A percentile compares a stretch with the other conserved stretches of the same genome.
phyloP scores from a whole-genome alignment of 2,888 invertebrate species.

The Cryptocephalus moraei region DNA sequence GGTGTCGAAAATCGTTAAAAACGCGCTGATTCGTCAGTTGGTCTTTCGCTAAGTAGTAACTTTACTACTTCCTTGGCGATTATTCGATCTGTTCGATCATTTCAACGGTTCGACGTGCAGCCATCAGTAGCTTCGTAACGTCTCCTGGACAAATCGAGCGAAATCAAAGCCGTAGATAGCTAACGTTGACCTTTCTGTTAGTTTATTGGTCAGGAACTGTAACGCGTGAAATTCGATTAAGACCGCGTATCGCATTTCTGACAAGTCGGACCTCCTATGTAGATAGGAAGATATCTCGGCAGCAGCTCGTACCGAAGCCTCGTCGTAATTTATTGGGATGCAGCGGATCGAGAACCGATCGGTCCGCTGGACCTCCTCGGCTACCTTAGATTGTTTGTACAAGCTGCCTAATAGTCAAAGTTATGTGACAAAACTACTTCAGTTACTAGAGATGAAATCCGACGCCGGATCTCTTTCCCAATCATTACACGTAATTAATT shows the following conservation, averaged over 20 bases:
- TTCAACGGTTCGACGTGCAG: no score
- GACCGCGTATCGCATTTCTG: constrained; percentile 35
- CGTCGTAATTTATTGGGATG: no score
- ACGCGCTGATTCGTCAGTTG: no score
- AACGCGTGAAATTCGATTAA: constrained; percentile 38
- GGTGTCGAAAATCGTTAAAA: no score
- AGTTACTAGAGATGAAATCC: constrained; percentile 12
- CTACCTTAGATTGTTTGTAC: constrained; percentile 25
- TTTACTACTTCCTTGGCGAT: no score
- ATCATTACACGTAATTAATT: no score
- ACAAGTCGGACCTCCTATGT: constrained; percentile 33
- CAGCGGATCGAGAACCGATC: not conserved
- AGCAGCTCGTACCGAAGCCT: constrained; percentile 2
- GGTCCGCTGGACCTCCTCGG: constrained; percentile 10
- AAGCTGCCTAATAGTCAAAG: constrained; percentile 22
- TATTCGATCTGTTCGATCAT: no score
- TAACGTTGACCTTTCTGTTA: constrained; percentile 16
- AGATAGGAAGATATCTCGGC: constrained; percentile 22
- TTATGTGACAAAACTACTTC: constrained; percentile 25
- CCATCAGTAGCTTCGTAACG: constrained; percentile 9
- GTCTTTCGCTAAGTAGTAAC: no score
- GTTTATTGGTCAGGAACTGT: constrained; percentile 23
- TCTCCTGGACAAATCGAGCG: constrained; percentile 9
- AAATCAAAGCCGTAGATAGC: constrained; percentile 9
- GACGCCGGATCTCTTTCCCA: no score